These are phyloP conservation scores for Aspiorhynchus laticeps DNA, from an alignment of 2,113 vertebrate species.

Conservation along the genomic window DNA sequence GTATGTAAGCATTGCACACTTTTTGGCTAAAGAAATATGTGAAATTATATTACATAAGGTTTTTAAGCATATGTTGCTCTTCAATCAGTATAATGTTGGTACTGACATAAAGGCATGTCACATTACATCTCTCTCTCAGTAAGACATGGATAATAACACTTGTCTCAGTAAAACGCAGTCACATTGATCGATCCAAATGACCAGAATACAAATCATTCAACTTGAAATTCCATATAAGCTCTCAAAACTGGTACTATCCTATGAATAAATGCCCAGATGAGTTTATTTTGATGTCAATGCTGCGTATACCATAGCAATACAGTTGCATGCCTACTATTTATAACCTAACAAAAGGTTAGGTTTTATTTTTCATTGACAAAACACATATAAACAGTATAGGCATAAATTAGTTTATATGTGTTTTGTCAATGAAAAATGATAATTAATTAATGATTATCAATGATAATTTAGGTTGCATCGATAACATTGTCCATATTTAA, in stretches of 20 bases:
- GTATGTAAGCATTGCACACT: neutral
- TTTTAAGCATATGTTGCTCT: neutral
- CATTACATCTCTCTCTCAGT: constrained; percentile 49
- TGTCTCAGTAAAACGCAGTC: constrained; percentile 54
- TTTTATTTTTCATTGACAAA: too few species aligned
- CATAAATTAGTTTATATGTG: too few species aligned
- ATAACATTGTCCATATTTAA: neutral
- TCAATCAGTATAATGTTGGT: constrained; percentile 16
- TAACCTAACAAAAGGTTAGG: too few species aligned
- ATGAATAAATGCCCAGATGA: constrained; percentile 61
- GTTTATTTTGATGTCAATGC: constrained; percentile 54
- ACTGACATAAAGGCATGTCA: constrained; percentile 10
- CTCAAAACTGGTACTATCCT: neutral
- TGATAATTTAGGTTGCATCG: neutral
- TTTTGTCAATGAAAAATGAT: too few species aligned
- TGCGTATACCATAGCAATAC: neutral
- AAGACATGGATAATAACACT: constrained; percentile 66
- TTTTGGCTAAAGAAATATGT: neutral
- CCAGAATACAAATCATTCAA: constrained; percentile 68
- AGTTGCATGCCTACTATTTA: too few species aligned
- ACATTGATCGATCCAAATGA: constrained; percentile 70
- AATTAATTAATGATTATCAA: too few species aligned
- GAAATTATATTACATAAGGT: neutral
- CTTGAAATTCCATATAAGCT: constrained; percentile 62
- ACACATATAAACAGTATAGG: too few species aligned